phyloP scores from a whole-genome alignment of 2,113 vertebrate genomes.

The Antidorcas marsupialis region DNA sequence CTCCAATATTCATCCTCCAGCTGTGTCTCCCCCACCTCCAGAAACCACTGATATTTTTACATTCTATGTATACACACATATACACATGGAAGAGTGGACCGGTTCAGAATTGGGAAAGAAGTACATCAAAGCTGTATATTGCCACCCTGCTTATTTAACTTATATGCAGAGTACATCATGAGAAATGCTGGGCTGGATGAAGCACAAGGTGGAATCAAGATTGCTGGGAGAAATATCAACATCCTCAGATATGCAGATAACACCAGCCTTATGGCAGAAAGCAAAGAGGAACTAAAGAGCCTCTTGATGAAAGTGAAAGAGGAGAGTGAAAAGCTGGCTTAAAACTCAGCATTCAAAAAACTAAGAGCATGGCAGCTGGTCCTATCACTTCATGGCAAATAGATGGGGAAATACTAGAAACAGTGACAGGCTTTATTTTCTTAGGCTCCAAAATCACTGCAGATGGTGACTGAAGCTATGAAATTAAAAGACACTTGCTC shows the following conservation, averaged over 20 bases:
- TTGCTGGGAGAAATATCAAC: rapidly evolving
- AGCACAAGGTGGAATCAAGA: not conserved
- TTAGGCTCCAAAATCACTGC: not conserved
- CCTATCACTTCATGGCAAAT: not conserved
- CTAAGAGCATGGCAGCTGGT: not conserved
- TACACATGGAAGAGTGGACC: not conserved
- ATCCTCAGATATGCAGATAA: not conserved
- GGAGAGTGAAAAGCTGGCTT: not conserved
- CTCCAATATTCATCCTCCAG: not conserved
- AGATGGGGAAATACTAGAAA: not conserved
- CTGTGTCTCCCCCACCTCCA: not conserved
- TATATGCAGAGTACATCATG: not conserved
- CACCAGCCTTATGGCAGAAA: not conserved
- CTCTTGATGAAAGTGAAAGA: not conserved
- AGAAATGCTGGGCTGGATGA: not conserved
- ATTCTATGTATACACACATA: not conserved
- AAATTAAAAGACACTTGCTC: not conserved
- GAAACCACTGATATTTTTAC: not conserved
- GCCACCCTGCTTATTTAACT: not conserved
- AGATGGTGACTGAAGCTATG: not conserved
- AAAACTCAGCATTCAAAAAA: not conserved
- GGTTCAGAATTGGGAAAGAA: not conserved
- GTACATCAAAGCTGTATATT: not conserved
- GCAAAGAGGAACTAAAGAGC: not conserved
- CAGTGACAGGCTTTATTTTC: not conserved